phyloP scores from a whole-genome alignment of 2,888 invertebrate species.

The Aquatica leii region DNA sequence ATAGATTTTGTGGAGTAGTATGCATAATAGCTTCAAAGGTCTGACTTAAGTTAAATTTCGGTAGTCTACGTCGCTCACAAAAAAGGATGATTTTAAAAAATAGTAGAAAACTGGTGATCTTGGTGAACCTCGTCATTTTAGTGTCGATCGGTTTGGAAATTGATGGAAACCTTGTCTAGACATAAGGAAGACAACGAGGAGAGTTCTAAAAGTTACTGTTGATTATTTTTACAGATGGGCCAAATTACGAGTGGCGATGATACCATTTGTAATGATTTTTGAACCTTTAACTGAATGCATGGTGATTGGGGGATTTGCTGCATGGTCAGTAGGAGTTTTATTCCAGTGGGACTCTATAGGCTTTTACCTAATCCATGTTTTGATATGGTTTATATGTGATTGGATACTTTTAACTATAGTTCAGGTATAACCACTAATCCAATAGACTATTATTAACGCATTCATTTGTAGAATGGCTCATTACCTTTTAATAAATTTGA shows the following conservation, averaged over 20 bases:
- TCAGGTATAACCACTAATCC: conserved; percentile 65
- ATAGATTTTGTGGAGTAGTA: no score
- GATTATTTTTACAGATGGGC: conserved; percentile 81
- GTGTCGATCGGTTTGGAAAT: no score
- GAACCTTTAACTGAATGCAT: conserved; percentile 97
- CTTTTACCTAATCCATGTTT: conserved; percentile 91
- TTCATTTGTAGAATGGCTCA: conserved; percentile 79
- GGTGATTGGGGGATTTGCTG: conserved; percentile 88
- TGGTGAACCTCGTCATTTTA: no score
- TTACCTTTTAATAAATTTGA: conserved; percentile 95
- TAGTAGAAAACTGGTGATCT: no score
- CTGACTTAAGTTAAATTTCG: no score
- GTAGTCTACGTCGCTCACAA: no score
- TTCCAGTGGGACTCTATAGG: conserved; percentile 90
- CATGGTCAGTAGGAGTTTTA: conserved; percentile 84
- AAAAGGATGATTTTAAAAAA: no score
- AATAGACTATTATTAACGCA: conserved; percentile 9
- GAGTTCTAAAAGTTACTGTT: neutral
- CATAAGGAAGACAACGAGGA: no score
- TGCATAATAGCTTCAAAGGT: no score
- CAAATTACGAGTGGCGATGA: conserved; percentile 93
- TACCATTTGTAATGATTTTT: conserved; percentile 87
- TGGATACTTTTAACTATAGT: conserved; percentile 90
- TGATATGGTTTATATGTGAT: conserved; percentile 96
- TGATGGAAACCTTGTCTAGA: no score